A percentile compares a stretch with the other conserved stretches of the same genome.
phyloP scores from a whole-genome alignment of 2,797 vertebrate genomes.

The Typhlichthys subterraneus region DNA sequence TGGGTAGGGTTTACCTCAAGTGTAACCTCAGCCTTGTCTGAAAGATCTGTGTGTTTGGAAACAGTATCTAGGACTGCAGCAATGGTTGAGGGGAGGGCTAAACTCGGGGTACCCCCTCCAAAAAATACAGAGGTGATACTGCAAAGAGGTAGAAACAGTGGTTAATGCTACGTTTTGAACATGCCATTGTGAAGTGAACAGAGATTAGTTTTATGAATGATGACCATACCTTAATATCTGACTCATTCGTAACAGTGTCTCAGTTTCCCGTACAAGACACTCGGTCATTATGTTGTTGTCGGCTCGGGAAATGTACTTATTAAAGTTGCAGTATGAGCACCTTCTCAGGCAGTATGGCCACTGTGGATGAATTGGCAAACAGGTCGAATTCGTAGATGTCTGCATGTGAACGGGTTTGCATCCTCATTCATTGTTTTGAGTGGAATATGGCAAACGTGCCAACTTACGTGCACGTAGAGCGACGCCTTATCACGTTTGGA shows the following conservation, averaged over 20 bases:
- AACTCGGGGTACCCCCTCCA: constrained; percentile 92
- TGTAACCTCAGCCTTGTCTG: constrained; percentile 79
- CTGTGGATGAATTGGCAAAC: constrained; percentile 57
- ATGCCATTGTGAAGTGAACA: background rate
- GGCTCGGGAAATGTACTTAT: constrained; percentile 84
- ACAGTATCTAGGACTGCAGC: constrained; percentile 80
- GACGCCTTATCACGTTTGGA: constrained; percentile 59
- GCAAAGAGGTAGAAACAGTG: constrained; percentile 16
- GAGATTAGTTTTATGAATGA: constrained; percentile 9
- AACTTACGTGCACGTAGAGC: constrained; percentile 82
- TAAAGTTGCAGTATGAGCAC: constrained; percentile 94
- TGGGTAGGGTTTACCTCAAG: constrained; percentile 92
- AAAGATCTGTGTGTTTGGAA: constrained; percentile 63
- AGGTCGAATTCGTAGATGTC: background rate
- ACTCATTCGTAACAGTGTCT: constrained; percentile 82
- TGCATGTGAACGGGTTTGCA: background rate
- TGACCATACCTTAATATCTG: constrained; percentile 79
- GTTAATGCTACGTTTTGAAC: background rate
- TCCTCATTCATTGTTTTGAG: background rate
- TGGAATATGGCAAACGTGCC: background rate
- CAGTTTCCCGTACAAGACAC: constrained; percentile 83
- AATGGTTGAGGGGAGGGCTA: constrained; percentile 83
- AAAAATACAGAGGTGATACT: constrained; percentile 93
- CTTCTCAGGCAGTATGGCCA: constrained; percentile 94
- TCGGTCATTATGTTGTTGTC: constrained; percentile 71